Percentiles rank a stretch among this genome's conserved stretches.
phyloP scores from a whole-genome alignment of 2,113 vertebrate species.

The Piaya cayana region DNA sequence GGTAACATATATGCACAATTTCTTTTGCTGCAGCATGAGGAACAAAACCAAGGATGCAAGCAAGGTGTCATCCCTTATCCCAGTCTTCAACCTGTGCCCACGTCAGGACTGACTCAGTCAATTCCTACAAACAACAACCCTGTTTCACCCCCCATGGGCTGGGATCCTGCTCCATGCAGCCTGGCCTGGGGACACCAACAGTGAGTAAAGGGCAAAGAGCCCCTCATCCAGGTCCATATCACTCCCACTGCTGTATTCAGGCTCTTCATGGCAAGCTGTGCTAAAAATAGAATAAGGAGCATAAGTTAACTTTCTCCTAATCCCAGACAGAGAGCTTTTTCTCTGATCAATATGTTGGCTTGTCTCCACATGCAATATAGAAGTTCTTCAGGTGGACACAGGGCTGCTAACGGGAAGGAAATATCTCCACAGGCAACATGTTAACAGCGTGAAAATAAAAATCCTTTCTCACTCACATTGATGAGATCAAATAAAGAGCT shows the following conservation, averaged over 20 bases:
- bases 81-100: background rate
- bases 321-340: background rate
- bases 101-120: background rate
- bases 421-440: background rate
- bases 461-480: background rate
- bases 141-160: background rate
- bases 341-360: background rate
- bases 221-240: background rate
- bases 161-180: too few species aligned
- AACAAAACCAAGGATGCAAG: background rate
- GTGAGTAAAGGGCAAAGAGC: background rate
- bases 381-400: background rate
- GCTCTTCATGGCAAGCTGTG: background rate
- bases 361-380: background rate
- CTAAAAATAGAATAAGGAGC: background rate
- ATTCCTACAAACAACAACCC: background rate
- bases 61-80: background rate
- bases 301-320: background rate
- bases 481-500: background rate
- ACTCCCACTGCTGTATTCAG: background rate
- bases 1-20: background rate
- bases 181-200: background rate
- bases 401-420: background rate
- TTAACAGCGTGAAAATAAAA: constrained; percentile 3
- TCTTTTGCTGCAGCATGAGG: background rate